Evolutionary conservation across 1,140 invertebrate genomes (phyloP).

Genomic region (Chironomus striatipennis): DNA sequence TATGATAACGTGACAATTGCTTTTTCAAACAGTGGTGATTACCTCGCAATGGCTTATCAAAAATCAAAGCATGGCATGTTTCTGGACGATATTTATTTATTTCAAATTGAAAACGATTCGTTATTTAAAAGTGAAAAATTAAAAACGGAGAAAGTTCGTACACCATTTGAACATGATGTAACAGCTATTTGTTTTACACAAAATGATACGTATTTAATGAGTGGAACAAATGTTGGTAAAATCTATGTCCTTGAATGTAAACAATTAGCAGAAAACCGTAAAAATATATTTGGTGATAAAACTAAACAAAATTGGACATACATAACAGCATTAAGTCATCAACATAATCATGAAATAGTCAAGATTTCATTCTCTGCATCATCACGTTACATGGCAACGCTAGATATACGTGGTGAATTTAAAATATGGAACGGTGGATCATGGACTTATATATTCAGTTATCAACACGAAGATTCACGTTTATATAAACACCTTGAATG

Average conservation of each 20-base stretch:
- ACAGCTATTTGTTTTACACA: not conserved
- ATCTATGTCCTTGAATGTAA: not conserved
- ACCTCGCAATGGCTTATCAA: not conserved
- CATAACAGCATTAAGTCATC: not conserved
- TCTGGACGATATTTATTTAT: not conserved
- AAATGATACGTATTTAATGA: not conserved
- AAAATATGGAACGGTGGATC: constrained; percentile 11
- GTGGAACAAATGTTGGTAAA: not conserved
- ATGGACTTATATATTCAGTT: not conserved
- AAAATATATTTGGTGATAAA: not conserved
- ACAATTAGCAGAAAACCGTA: not conserved
- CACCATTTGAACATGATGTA: not conserved
- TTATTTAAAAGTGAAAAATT: not conserved
- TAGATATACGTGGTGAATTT: not conserved
- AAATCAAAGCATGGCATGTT: not conserved
- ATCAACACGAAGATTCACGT: not conserved
- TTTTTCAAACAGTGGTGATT: not conserved
- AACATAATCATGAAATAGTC: not conserved
- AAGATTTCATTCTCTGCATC: not conserved
- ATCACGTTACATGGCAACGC: not conserved
- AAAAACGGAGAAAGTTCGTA: not conserved
- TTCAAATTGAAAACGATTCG: not conserved
- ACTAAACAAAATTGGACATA: not conserved
- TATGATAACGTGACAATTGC: not conserved
- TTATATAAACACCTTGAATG: not conserved